These are phyloP conservation scores for Mnemiopsis leidyi DNA, from an alignment of 37 sponge, comb jelly and placozoan species.

Conservation along the genomic window DNA sequence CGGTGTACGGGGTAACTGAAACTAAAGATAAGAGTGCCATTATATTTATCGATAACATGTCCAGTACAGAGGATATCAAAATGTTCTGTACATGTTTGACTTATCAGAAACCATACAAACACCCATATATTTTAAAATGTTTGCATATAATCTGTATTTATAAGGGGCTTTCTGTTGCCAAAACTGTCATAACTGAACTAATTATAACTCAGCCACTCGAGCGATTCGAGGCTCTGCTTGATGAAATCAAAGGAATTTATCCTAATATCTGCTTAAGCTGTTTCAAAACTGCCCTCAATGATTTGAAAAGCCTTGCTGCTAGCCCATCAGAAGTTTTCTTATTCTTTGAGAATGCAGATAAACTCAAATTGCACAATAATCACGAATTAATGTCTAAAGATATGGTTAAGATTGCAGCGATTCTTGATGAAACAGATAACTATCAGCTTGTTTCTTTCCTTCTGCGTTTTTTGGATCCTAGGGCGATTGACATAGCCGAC, in stretches of 20 bases:
- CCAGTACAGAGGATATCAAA: constrained; percentile 31
- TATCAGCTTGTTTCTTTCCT: not conserved
- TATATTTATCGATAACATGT: constrained; percentile 52
- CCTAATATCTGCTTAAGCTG: not conserved
- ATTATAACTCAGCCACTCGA: constrained; percentile 14
- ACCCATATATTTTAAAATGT: constrained; percentile 45
- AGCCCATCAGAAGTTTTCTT: not conserved
- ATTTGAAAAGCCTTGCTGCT: not conserved
- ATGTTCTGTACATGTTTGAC: constrained; percentile 55
- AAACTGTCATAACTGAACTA: constrained; percentile 4
- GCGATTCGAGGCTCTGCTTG: constrained; percentile 4
- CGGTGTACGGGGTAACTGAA: constrained; percentile 36
- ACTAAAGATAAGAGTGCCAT: constrained; percentile 3
- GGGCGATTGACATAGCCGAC: constrained; percentile 25
- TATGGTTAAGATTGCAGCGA: constrained; percentile 21
- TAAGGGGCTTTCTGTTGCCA: not conserved
- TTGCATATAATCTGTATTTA: not conserved
- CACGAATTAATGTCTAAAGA: not conserved
- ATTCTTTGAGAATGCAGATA: constrained; percentile 33
- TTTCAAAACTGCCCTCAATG: constrained; percentile 10
- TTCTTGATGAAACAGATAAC: not conserved
- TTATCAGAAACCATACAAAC: not conserved
- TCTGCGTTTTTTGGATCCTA: constrained; percentile 7
- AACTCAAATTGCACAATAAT: not conserved
- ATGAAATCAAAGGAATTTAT: not conserved